Evolutionary conservation across 2,113 vertebrate species (phyloP).

Genomic region (Amphiprion percula): DNA sequence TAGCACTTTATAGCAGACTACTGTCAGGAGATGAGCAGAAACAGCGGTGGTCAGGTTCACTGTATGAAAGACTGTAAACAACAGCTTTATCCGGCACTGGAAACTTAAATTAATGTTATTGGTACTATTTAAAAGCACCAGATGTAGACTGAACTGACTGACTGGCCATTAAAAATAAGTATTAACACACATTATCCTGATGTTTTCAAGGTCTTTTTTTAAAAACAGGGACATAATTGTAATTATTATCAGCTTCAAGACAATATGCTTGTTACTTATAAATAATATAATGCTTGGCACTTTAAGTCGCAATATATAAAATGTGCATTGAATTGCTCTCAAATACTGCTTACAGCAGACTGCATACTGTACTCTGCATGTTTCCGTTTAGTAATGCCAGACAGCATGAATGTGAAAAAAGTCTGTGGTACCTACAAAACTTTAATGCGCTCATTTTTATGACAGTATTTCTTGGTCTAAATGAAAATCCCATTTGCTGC

Average conservation of each 20-base stretch:
- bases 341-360: background rate
- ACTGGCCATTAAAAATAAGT: too few species aligned
- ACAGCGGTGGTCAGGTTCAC: background rate
- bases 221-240: too few species aligned
- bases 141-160: too few species aligned
- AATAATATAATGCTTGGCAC: too few species aligned
- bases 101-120: background rate
- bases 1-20: background rate
- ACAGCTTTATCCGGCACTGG: background rate
- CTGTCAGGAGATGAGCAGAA: background rate
- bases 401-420: too few species aligned
- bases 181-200: too few species aligned
- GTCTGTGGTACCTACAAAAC: background rate
- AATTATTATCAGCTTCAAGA: too few species aligned
- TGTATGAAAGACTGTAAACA: background rate
- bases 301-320: too few species aligned
- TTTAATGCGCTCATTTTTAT: slow-evolving; percentile 20
- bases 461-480: background rate
- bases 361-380: background rate
- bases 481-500: background rate
- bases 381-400: background rate
- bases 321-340: background rate
- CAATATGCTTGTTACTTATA: too few species aligned
- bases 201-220: too few species aligned
- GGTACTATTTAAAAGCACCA: too few species aligned